These are phyloP conservation scores for Glyptemys insculpta DNA, from an alignment of 2,797 vertebrate species.

Conservation along the genomic window DNA sequence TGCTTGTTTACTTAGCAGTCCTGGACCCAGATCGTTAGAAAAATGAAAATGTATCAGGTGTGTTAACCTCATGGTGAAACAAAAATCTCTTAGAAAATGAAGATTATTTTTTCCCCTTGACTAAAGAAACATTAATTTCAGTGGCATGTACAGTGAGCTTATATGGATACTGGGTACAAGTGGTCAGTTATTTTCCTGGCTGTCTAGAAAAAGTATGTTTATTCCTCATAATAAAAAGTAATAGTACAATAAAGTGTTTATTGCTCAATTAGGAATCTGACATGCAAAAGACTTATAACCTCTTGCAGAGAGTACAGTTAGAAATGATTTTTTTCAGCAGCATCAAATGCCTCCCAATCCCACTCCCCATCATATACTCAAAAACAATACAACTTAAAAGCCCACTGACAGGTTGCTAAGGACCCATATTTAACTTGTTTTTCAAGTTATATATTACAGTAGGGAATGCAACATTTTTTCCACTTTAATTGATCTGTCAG, in stretches of 20 bases:
- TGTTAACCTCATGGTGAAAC: neutral
- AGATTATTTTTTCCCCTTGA: neutral
- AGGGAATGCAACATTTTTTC: neutral
- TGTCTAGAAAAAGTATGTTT: conserved; percentile 54
- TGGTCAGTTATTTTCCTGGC: conserved; percentile 42
- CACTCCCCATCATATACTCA: neutral
- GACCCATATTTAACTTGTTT: neutral
- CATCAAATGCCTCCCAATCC: neutral
- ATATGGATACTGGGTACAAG: conserved; percentile 47
- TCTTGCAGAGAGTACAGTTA: neutral
- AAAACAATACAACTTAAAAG: neutral
- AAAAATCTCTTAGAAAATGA: conserved; percentile 5
- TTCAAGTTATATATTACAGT: neutral
- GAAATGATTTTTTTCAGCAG: neutral
- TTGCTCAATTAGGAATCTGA: conserved; percentile 48
- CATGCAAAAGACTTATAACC: conserved; percentile 37
- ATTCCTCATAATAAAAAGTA: conserved; percentile 55
- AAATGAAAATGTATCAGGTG: neutral
- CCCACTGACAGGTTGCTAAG: neutral
- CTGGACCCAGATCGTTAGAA: neutral
- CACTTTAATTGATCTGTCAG: conserved; percentile 5
- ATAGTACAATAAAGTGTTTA: conserved; percentile 48
- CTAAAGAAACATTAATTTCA: conserved; percentile 37
- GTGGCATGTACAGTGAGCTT: neutral
- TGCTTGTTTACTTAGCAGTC: neutral